A percentile compares a stretch with the other conserved stretches of the same genome.
These are phyloP conservation scores for Aelia acuminata DNA, from an alignment of 2,888 invertebrate species.

Conservation along the genomic window DNA sequence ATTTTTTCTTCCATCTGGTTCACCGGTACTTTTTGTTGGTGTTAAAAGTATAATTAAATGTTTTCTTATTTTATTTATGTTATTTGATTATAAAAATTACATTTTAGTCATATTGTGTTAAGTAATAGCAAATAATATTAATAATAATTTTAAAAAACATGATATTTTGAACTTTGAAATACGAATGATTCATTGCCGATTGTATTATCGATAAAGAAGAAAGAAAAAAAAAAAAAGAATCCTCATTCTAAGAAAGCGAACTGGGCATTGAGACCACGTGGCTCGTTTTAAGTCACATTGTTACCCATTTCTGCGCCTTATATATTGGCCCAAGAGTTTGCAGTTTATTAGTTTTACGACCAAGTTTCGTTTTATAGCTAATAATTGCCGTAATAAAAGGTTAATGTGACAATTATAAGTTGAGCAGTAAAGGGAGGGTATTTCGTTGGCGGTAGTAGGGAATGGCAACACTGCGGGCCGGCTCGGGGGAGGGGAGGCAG, in stretches of 20 bases:
- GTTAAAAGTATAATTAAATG: no score
- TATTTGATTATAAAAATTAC: no score
- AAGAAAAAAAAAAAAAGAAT: not conserved
- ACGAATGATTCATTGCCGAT: not conserved
- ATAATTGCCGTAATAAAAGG: not conserved
- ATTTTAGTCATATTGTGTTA: no score
- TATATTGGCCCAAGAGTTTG: not conserved
- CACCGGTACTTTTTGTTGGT: not conserved
- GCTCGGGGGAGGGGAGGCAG: not conserved
- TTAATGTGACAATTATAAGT: not conserved
- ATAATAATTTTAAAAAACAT: not conserved
- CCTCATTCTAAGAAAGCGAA: not conserved
- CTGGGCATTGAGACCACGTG: not conserved
- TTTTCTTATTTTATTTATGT: no score
- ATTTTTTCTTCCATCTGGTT: no score
- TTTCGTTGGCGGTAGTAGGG: slow-evolving; percentile 28
- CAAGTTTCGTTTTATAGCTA: not conserved
- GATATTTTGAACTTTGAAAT: not conserved
- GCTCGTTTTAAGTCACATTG: not conserved
- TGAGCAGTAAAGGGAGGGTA: not conserved
- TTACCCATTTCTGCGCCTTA: not conserved
- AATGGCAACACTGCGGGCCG: slow-evolving; percentile 13
- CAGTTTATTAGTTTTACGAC: not conserved
- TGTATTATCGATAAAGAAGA: not conserved
- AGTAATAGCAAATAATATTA: no score